Conservation (phyloP, 2,888 invertebrate species). For the Rhagophthalmus giganteus region DNA sequence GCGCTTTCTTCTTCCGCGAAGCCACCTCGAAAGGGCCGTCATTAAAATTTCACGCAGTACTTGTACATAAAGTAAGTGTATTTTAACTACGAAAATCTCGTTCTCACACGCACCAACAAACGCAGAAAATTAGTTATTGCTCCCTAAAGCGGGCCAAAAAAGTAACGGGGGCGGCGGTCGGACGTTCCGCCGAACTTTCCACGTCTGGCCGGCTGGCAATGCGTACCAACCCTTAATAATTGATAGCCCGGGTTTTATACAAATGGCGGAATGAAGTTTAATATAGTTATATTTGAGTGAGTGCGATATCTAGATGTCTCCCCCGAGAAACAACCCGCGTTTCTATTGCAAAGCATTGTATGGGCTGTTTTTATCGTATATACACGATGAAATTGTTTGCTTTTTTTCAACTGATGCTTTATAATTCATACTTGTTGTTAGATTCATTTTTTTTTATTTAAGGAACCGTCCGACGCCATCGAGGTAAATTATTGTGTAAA, state of each 20-base stretch:
- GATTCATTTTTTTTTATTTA: too few relatives aligned
- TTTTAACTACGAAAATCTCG: constrained; percentile 25
- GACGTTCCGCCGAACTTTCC: too few relatives aligned
- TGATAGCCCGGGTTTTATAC: constrained; percentile 39
- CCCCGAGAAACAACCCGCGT: constrained; percentile 24
- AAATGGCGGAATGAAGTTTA: constrained; percentile 41
- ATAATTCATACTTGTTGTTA: too few relatives aligned
- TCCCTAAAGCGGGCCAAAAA: constrained; percentile 20
- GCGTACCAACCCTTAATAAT: constrained; percentile 36
- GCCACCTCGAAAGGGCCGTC: too few relatives aligned
- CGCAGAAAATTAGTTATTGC: constrained; percentile 37
- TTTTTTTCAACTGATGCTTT: too few relatives aligned
- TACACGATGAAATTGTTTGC: neutral
- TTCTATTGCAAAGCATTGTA: constrained; percentile 20
- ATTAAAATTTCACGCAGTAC: constrained; percentile 19
- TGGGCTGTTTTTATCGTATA: neutral
- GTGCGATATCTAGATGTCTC: constrained; percentile 39
- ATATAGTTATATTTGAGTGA: constrained; percentile 39
- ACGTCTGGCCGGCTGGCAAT: constrained; percentile 18
- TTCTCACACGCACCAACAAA: constrained; percentile 24
- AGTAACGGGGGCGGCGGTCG: neutral
- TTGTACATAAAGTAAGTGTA: constrained; percentile 27
- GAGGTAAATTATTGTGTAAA: too few relatives aligned
- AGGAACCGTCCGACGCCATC: too few relatives aligned
- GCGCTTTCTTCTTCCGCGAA: too few relatives aligned